Percentiles rank a stretch among this genome's conserved stretches.
Evolutionary conservation across 2,888 invertebrate genomes (phyloP).

Genomic region (Pterostichus madidus): DNA sequence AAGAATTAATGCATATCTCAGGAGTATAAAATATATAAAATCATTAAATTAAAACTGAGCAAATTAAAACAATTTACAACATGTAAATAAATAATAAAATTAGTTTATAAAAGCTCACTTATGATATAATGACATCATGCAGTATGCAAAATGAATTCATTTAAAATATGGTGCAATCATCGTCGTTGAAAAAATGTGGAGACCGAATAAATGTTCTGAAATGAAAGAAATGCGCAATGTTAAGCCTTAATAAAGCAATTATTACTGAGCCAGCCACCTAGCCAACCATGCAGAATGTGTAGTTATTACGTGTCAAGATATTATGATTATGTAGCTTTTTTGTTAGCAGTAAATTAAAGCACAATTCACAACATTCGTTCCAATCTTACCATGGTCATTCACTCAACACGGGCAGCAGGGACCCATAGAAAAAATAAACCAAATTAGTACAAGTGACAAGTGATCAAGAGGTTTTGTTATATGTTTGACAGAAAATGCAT

Average conservation of each 20-base stretch:
- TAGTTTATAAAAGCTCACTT: not conserved
- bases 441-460: constrained; percentile 68
- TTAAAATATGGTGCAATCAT: constrained; percentile 61
- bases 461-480: not conserved
- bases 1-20: constrained; percentile 1
- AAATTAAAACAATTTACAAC: constrained; percentile 3
- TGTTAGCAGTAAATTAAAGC: not conserved
- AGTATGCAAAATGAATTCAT: constrained; percentile 15
- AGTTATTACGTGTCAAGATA: no score
- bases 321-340: not conserved
- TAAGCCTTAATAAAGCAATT: constrained; percentile 35
- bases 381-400: constrained; percentile 83
- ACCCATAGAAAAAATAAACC: constrained; percentile 81
- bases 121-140: constrained; percentile 18
- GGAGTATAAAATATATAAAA: no score
- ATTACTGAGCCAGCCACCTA: not conserved
- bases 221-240: constrained; percentile 39
- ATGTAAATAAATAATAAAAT: not conserved
- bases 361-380: constrained; percentile 67
- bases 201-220: constrained; percentile 57
- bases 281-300: not conserved
- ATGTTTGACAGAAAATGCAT: not conserved
- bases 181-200: constrained; percentile 53
- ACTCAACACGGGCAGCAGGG: constrained; percentile 90
- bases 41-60: no score